phyloP scores from a whole-genome alignment of 2,797 vertebrate species.

The Phaenicophaeus curvirostris region DNA sequence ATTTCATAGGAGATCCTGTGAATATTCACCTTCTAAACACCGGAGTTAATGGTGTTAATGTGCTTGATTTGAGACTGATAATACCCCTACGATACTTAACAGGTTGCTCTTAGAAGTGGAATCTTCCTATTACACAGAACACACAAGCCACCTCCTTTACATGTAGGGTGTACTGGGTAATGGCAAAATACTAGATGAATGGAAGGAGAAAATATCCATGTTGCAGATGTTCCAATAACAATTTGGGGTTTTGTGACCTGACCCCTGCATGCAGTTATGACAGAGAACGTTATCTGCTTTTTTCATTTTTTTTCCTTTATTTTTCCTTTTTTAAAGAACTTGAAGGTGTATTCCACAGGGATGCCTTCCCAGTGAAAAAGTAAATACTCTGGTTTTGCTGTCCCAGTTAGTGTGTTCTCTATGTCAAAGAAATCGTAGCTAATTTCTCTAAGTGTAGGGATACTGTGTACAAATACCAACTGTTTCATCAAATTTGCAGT shows the following conservation, averaged over 20 bases:
- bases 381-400: neutral
- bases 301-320: neutral
- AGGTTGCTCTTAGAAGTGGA: neutral
- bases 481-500: neutral
- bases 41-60: neutral
- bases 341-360: neutral
- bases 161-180: neutral
- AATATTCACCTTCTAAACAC: neutral
- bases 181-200: neutral
- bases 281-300: neutral
- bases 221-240: neutral
- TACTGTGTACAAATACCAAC: neutral
- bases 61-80: neutral
- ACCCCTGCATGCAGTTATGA: neutral
- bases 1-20: neutral
- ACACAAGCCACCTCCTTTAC: neutral
- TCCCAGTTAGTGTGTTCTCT: neutral
- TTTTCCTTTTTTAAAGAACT: neutral
- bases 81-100: accelerated
- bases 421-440: neutral
- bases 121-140: neutral
- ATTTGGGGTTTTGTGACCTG: neutral
- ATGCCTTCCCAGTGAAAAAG: neutral
- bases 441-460: neutral
- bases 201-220: neutral